Evolutionary conservation across 2,888 invertebrate species (phyloP).

Genomic region (Polyploca ridens): DNA sequence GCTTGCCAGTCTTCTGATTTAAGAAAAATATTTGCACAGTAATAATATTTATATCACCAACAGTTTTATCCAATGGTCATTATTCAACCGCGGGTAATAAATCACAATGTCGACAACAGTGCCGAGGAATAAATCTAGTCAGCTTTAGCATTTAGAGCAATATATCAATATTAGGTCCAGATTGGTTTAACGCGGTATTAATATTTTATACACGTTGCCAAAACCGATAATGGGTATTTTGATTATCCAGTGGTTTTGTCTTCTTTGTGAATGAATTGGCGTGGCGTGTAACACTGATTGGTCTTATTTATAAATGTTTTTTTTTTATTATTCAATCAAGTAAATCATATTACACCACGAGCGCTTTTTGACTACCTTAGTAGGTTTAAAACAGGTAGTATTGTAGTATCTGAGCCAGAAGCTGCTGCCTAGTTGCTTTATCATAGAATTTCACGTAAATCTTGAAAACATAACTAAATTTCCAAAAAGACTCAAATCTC

Average conservation of each 20-base stretch:
- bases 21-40: too few relatives aligned
- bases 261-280: too few relatives aligned
- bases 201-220: conserved; percentile 4
- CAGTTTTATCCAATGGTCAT: background rate
- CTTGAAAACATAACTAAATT: background rate
- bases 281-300: too few relatives aligned
- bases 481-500: background rate
- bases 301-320: too few relatives aligned
- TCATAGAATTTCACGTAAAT: too few relatives aligned
- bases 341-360: too few relatives aligned
- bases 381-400: too few relatives aligned
- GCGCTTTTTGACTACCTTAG: too few relatives aligned
- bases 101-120: background rate
- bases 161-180: background rate
- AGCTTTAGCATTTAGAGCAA: background rate
- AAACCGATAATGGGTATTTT: background rate
- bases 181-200: background rate
- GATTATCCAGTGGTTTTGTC: background rate
- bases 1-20: too few relatives aligned
- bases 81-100: background rate
- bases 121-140: background rate
- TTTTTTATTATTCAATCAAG: too few relatives aligned
- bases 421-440: too few relatives aligned
- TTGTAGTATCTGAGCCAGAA: too few relatives aligned
- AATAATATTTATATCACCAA: background rate